phyloP scores from a whole-genome alignment of 2,797 vertebrate species.

The Pseudocheirus occidentalis region DNA sequence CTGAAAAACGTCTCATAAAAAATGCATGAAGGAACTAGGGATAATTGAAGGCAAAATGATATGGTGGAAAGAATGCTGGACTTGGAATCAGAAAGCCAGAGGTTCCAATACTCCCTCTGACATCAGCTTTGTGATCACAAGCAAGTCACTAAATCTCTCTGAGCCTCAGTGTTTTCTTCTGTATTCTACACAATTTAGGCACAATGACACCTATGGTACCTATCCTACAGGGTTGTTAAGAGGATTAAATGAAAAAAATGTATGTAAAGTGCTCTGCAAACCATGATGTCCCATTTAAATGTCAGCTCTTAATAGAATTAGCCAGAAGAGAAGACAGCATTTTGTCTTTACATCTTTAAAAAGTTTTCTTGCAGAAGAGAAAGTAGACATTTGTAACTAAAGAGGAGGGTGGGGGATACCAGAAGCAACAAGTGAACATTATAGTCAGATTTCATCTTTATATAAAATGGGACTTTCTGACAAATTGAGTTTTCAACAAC shows the following conservation, averaged over 20 bases:
- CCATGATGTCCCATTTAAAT: neutral
- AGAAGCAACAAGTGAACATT: neutral
- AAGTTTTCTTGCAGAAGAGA: neutral
- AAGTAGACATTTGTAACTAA: neutral
- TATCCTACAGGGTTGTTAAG: neutral
- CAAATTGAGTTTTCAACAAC: neutral
- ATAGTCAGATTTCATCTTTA: neutral
- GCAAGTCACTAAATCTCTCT: neutral
- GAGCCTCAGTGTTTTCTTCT: neutral
- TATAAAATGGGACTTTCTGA: neutral
- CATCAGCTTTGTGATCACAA: neutral
- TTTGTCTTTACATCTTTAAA: neutral
- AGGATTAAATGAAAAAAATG: neutral
- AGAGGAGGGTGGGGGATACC: neutral
- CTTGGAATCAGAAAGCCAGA: neutral
- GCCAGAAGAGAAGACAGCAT: neutral
- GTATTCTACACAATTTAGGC: neutral
- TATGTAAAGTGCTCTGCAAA: neutral
- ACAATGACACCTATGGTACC: neutral
- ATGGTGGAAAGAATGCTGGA: neutral
- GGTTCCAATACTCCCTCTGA: neutral
- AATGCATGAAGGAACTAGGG: neutral
- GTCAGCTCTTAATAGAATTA: neutral
- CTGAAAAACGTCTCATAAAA: neutral
- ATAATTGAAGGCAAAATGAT: neutral